Conservation (phyloP, 2,888 invertebrate species). For the Germaria angustata region DNA sequence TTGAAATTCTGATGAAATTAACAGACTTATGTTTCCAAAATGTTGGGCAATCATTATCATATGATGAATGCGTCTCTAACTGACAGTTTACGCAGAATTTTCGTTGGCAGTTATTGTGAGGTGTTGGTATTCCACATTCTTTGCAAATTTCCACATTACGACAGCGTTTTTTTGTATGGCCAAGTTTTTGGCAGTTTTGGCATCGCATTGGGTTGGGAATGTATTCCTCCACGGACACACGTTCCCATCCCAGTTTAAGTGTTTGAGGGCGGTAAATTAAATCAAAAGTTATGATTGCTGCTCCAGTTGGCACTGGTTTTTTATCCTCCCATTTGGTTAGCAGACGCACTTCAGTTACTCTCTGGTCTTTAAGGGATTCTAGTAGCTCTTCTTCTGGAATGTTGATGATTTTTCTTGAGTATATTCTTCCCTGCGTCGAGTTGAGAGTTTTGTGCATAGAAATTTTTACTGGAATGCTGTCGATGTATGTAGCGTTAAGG, state of each 20-base stretch:
- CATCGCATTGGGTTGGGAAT: neutral
- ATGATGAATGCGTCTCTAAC: neutral
- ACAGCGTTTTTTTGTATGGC: too few relatives aligned
- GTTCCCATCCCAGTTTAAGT: neutral
- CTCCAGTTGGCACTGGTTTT: neutral
- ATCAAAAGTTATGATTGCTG: constrained; percentile 1
- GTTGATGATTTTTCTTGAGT: neutral
- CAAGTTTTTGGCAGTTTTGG: too few relatives aligned
- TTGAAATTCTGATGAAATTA: neutral
- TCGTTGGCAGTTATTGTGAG: too few relatives aligned
- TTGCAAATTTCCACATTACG: too few relatives aligned
- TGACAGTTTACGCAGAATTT: neutral
- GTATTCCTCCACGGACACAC: neutral
- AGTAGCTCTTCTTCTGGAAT: neutral
- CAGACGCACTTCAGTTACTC: neutral
- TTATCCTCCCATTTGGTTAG: neutral
- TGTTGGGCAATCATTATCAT: neutral
- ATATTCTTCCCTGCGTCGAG: neutral
- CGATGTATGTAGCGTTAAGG: neutral
- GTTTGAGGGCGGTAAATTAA: neutral
- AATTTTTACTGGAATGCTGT: neutral
- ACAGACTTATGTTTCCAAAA: neutral
- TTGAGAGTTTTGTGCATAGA: neutral
- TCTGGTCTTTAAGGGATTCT: neutral
- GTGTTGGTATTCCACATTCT: too few relatives aligned